These are phyloP conservation scores for Drosophila nebulosa DNA, from an alignment of 1,140 invertebrate genomes.

Conservation along the genomic window DNA sequence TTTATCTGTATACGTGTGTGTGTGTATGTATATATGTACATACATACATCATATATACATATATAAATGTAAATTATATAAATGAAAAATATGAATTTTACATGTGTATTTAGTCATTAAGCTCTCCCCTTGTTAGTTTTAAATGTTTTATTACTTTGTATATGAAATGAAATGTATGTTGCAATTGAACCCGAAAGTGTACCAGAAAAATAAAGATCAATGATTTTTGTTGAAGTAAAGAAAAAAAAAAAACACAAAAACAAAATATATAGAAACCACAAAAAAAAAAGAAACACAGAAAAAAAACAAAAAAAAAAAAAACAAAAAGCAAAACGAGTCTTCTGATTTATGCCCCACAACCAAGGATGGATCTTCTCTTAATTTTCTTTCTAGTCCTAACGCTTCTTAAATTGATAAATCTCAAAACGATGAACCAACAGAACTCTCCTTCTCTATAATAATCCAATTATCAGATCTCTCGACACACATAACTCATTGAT, in stretches of 20 bases:
- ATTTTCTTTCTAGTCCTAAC: slow-evolving; percentile 46
- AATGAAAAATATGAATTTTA: slow-evolving; percentile 68
- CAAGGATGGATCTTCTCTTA: slow-evolving; percentile 10
- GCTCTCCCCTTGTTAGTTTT: slow-evolving; percentile 52
- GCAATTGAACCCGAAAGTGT: slow-evolving; percentile 74
- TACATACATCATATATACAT: slow-evolving; percentile 41
- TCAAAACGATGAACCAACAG: slow-evolving; percentile 17
- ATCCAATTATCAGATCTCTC: slow-evolving; percentile 27
- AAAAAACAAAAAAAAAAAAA: slow-evolving; percentile 36
- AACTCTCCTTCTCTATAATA: slow-evolving; percentile 22
- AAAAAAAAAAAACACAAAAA: slow-evolving; percentile 47
- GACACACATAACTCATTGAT: slow-evolving; percentile 76
- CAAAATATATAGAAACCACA: slow-evolving; percentile 22
- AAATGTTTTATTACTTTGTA: slow-evolving; percentile 68
- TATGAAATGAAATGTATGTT: slow-evolving; percentile 75
- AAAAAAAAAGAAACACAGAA: slow-evolving; percentile 26
- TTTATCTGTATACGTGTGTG: too few species aligned
- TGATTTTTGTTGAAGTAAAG: slow-evolving; percentile 77
- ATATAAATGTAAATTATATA: slow-evolving; percentile 35
- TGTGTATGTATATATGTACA: slow-evolving; percentile 42
- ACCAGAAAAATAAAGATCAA: slow-evolving; percentile 78
- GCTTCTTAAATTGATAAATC: slow-evolving; percentile 53
- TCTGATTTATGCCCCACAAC: slow-evolving; percentile 44
- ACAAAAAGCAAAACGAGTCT: slow-evolving; percentile 46
- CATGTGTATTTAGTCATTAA: slow-evolving; percentile 69